Evolutionary conservation across 64 coral and sea anemone genomes (phyloP).

Genomic region (Montipora cactus): DNA sequence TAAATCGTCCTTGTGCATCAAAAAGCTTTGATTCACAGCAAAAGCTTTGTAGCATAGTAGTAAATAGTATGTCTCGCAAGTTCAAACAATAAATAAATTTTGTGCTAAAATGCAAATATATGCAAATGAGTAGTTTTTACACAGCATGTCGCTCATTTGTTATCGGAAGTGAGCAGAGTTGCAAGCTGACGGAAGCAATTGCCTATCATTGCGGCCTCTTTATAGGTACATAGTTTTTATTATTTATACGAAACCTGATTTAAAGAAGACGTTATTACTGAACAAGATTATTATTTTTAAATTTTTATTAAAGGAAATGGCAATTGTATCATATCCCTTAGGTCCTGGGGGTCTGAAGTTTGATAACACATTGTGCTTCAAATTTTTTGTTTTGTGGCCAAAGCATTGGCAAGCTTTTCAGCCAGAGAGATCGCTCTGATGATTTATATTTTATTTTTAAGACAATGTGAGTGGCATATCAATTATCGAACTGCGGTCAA

Average conservation of each 20-base stretch:
- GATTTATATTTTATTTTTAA: neutral
- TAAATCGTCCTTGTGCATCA: neutral
- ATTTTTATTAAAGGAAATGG: neutral
- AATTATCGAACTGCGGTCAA: too few relatives aligned
- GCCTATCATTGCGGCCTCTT: neutral
- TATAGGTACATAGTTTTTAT: neutral
- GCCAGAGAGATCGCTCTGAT: too few relatives aligned
- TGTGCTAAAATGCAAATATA: conserved; percentile 35
- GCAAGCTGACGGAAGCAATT: conserved; percentile 28
- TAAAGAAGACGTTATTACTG: neutral
- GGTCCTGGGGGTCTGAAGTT: too few relatives aligned
- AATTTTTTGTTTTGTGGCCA: too few relatives aligned
- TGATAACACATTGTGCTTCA: too few relatives aligned
- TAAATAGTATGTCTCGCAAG: too few relatives aligned
- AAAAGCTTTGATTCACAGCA: too few relatives aligned
- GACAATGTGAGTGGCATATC: neutral
- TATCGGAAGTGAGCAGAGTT: conserved; percentile 13
- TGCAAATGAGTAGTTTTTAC: conserved; percentile 1
- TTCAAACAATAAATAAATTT: neutral
- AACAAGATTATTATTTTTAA: neutral
- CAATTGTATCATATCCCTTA: too few relatives aligned
- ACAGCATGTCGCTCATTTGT: conserved; percentile 11
- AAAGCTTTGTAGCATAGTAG: too few relatives aligned
- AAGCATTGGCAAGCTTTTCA: too few relatives aligned
- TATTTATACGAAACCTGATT: neutral